Evolutionary conservation across 1,140 invertebrate species (phyloP), one percentile per base, ranked within the genome.

Genomic region (Phymastichus coffea): DNA sequence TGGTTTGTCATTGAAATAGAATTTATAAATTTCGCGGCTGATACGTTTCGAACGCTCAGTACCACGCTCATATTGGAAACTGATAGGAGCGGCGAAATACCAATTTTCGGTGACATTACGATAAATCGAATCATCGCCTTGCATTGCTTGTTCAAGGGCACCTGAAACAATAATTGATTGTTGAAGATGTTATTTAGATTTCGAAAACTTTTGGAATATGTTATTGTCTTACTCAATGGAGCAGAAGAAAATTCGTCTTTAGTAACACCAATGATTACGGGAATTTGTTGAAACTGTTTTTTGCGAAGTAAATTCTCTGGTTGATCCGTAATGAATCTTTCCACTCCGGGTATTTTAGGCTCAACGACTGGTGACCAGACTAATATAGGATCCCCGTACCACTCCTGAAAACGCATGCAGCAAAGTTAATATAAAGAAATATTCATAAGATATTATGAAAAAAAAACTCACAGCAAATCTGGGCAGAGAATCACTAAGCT

Each of bases 241-340:
- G n/a, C n/a, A n/a, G n/a, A n/a, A n/a, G n/a, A n/a, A n/a, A 87
- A 88, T 70, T 88, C 87, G 61, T 87, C 81, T 54, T 80, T 78
- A 0, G 85, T 88, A 56, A 86, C 79, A 40, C 86, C 86, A 54
- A 83, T 80, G 19, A 88, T 82, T 35, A 86, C 72, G 2, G 87
- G 87, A 4, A 88, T 81, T 35, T 85, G 80, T 63, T 83, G 73
- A 49, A 87, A 81, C 14, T 84, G 75, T 26, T 83, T 83, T 25
- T 79, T 68, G 47, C 78, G 71, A 20, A 87, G 78, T 3, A 83
- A 72, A 17, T 81, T 74, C 6, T 80, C 66, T 0, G 87, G 87
- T 66, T 86, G 78, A 19, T 80, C 80, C 0, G 74, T 61, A 19
- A 89, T 67, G 69, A 88, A 88, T 23, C 85, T 79, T 60, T 86